These are phyloP conservation scores for Drosophila ochracea DNA, from an alignment of 2,888 invertebrate genomes.

Conservation along the genomic window DNA sequence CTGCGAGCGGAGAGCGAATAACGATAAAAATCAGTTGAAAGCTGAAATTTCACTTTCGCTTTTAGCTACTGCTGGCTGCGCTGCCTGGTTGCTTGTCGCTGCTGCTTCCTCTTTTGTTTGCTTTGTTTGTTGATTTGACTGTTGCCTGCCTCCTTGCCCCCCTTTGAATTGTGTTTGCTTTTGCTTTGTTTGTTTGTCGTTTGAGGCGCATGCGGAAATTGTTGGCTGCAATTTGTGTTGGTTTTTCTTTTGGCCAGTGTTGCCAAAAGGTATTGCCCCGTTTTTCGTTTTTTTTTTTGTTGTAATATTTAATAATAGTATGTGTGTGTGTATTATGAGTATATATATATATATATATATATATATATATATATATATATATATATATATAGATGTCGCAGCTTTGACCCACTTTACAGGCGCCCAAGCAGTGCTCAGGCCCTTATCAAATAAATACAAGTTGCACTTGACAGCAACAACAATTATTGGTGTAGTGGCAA, in stretches of 20 bases:
- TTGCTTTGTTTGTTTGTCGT: slow-evolving; percentile 48
- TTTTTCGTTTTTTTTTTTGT: background rate
- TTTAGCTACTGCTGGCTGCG: slow-evolving; percentile 66
- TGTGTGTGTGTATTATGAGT: background rate
- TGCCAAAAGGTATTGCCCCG: slow-evolving; percentile 38
- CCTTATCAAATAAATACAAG: slow-evolving; percentile 34
- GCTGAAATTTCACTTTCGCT: slow-evolving; percentile 85
- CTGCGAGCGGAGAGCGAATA: slow-evolving; percentile 20
- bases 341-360: background rate
- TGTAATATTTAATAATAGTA: background rate
- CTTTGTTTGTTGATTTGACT: slow-evolving; percentile 38
- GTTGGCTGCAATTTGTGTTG: slow-evolving; percentile 4
- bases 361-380: background rate
- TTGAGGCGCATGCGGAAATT: slow-evolving; percentile 58
- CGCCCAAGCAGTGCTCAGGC: slow-evolving; percentile 43
- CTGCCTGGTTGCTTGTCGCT: slow-evolving; percentile 15
- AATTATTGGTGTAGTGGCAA: slow-evolving; percentile 12
- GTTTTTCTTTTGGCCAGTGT: slow-evolving; percentile 18
- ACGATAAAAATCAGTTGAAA: slow-evolving; percentile 80
- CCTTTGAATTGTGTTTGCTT: slow-evolving; percentile 32
- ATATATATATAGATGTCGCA: slow-evolving; percentile 6
- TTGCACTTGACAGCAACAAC: slow-evolving; percentile 29
- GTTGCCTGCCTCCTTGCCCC: slow-evolving; percentile 23
- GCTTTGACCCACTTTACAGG: slow-evolving; percentile 51
- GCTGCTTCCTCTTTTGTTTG: slow-evolving; percentile 61